Conservation (phyloP, 2,888 invertebrate species). For the Noctua janthe region DNA sequence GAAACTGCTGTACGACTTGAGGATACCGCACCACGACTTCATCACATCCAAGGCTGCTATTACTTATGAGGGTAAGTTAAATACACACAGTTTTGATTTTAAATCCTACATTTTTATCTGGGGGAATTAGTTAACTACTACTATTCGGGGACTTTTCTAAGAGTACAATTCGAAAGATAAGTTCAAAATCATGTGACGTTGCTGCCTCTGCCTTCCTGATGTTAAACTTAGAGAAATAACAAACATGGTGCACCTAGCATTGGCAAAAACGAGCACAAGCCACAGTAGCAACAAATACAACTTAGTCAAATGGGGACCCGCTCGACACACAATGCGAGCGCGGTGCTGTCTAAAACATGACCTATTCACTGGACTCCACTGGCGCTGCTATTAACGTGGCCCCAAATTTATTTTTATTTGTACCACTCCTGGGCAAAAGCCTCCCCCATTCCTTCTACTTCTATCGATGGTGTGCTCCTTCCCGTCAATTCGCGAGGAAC, state of each 20-base stretch:
- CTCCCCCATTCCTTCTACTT: not conserved
- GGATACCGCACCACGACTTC: constrained; percentile 97
- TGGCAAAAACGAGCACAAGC: not conserved
- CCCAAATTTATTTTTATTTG: not conserved
- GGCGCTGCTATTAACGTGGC: not conserved
- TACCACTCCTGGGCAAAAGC: not conserved
- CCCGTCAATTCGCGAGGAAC: no score
- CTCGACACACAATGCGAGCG: not conserved
- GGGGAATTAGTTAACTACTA: no score
- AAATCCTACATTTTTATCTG: not conserved
- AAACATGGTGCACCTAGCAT: not conserved
- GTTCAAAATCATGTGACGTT: no score
- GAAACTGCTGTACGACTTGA: constrained; percentile 95
- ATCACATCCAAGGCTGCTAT: constrained; percentile 95
- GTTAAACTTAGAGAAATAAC: not conserved
- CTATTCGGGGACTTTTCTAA: no score
- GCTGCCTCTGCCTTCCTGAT: no score
- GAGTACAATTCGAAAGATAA: no score
- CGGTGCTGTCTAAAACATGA: not conserved
- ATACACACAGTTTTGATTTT: not conserved
- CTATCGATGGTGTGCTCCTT: no score
- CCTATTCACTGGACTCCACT: not conserved
- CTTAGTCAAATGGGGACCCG: not conserved
- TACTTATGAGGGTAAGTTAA: constrained; percentile 93
- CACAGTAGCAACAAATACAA: not conserved